Evolutionary conservation across 2,888 invertebrate genomes (phyloP).

Genomic region (Andrena chrysosceles): DNA sequence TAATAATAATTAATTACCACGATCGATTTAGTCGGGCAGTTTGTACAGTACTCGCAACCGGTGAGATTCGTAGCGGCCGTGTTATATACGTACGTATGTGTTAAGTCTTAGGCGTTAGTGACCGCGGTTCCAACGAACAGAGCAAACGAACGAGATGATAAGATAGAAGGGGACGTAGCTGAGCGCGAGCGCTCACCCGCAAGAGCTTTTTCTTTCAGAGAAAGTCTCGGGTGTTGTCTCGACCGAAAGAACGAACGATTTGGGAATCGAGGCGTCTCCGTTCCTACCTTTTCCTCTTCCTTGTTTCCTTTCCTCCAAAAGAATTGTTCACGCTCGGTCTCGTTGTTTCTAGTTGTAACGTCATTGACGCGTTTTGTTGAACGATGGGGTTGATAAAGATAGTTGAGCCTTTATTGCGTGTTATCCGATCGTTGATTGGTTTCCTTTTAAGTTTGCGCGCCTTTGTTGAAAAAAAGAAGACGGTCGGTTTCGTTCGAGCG

Average conservation of each 20-base stretch:
- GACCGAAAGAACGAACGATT: slow-evolving; percentile 44
- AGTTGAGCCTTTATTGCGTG: slow-evolving; percentile 12
- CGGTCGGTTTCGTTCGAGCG: slow-evolving; percentile 15
- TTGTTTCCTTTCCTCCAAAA: background rate
- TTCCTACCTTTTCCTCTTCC: background rate
- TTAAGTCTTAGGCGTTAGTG: slow-evolving; percentile 71
- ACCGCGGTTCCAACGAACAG: slow-evolving; percentile 25
- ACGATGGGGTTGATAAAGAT: background rate
- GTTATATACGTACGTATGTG: slow-evolving; percentile 71
- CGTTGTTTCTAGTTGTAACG: slow-evolving; percentile 10
- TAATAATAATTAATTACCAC: slow-evolving; percentile 62
- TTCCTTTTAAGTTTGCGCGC: background rate
- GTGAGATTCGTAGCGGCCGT: slow-evolving; percentile 68
- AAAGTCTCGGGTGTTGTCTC: background rate
- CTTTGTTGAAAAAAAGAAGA: background rate
- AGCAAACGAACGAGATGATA: background rate
- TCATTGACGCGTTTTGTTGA: slow-evolving; percentile 6
- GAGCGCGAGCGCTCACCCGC: slow-evolving; percentile 17
- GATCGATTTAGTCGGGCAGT: slow-evolving; percentile 72
- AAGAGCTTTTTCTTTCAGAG: slow-evolving; percentile 2
- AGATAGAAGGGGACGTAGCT: background rate
- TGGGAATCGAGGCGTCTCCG: slow-evolving; percentile 41
- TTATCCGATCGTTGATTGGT: background rate
- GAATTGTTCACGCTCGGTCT: slow-evolving; percentile 2
- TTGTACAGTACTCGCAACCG: slow-evolving; percentile 74